Evolutionary conservation across 2,888 invertebrate genomes (phyloP).

Genomic region (Lepidocyrtoides sp.): DNA sequence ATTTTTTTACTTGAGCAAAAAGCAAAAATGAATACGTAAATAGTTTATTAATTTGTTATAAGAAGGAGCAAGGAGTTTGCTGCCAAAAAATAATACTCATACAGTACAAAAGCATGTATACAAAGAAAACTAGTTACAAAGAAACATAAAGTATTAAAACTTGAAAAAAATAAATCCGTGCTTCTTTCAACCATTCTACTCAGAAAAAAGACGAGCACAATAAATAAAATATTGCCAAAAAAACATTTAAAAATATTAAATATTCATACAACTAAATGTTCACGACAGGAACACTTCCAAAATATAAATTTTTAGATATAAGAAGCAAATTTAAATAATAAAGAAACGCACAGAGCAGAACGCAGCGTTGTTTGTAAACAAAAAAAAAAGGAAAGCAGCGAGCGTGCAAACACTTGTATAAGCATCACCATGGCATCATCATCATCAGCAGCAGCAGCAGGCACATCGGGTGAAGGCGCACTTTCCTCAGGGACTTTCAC

Average conservation of each 20-base stretch:
- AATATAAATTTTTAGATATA: no score
- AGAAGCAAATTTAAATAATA: no score
- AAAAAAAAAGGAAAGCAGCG: no score
- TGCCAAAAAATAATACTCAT: constrained; percentile 21
- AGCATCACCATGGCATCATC: constrained; percentile 4
- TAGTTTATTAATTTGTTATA: background rate
- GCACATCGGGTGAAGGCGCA: constrained; percentile 19
- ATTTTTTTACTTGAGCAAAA: background rate
- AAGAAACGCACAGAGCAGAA: no score
- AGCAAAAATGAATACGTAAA: constrained; percentile 5
- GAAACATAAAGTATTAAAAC: background rate
- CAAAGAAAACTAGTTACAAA: background rate
- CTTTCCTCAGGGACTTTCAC: constrained; percentile 65
- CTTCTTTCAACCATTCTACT: background rate
- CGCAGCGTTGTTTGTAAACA: no score
- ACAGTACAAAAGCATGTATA: constrained; percentile 31
- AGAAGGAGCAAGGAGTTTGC: background rate
- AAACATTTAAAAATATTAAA: no score
- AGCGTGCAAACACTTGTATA: no score
- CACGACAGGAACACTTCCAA: no score
- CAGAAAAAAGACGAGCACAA: background rate
- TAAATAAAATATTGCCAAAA: constrained; percentile 2
- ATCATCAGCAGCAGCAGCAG: background rate
- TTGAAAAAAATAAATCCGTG: background rate
- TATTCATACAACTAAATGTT: no score